Evolutionary conservation across 2,113 vertebrate genomes (phyloP).

Genomic region (Hucho hucho): DNA sequence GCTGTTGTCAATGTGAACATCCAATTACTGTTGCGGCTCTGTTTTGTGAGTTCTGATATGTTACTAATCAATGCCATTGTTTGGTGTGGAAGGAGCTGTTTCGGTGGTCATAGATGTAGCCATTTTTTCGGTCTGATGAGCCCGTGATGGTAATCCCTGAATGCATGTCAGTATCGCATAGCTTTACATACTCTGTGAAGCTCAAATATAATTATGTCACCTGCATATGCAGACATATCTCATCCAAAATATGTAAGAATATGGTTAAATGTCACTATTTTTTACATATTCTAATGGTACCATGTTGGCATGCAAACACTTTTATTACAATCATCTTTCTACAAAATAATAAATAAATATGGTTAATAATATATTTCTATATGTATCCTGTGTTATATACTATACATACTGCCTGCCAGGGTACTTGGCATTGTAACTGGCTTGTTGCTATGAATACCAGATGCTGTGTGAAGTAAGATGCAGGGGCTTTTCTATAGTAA

Average conservation of each 20-base stretch:
- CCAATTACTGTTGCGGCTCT: neutral
- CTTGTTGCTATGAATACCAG: neutral
- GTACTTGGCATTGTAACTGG: neutral
- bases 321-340: no score
- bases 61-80: neutral
- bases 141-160: neutral
- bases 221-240: neutral
- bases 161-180: slow-evolving; percentile 11
- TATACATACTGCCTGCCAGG: no score
- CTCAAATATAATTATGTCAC: neutral
- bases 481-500: neutral
- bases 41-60: neutral
- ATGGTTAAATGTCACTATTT: no score
- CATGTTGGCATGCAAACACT: no score
- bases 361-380: no score
- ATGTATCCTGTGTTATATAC: no score
- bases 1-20: neutral
- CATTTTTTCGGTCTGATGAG: neutral
- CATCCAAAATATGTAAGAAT: no score
- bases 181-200: neutral
- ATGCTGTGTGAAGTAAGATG: neutral
- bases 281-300: no score
- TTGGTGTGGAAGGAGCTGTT: neutral
- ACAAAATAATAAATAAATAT: no score
- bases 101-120: neutral